These are phyloP conservation scores for Argyra leucocephala DNA, from an alignment of 2,888 invertebrate species.

Conservation along the genomic window DNA sequence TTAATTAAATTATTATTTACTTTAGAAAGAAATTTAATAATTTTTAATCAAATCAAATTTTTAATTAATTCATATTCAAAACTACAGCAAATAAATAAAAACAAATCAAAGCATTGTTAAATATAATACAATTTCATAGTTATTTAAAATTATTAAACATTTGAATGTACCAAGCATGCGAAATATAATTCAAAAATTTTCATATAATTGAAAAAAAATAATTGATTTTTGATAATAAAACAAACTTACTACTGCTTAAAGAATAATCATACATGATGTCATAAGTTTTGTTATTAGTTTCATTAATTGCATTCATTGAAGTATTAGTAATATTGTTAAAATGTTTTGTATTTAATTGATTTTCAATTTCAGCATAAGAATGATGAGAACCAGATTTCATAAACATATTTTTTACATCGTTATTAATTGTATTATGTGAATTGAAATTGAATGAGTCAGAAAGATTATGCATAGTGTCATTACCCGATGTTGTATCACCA, in stretches of 20 bases:
- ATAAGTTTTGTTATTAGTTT: slow-evolving; percentile 26
- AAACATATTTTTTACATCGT: neutral
- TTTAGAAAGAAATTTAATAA: too few relatives aligned
- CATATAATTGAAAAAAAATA: slow-evolving; percentile 8
- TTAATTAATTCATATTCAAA: too few relatives aligned
- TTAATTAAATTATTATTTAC: too few relatives aligned
- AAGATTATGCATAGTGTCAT: slow-evolving; percentile 22
- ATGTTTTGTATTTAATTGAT: slow-evolving; percentile 4
- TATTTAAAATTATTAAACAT: neutral
- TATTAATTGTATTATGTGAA: neutral
- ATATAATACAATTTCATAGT: too few relatives aligned
- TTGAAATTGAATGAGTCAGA: slow-evolving; percentile 12
- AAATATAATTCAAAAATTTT: too few relatives aligned
- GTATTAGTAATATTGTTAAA: slow-evolving; percentile 10
- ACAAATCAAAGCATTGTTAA: too few relatives aligned
- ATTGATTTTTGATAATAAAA: slow-evolving; percentile 5
- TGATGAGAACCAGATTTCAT: neutral
- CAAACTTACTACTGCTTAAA: slow-evolving; percentile 42
- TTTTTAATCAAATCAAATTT: too few relatives aligned
- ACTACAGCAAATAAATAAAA: too few relatives aligned
- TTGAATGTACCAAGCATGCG: neutral
- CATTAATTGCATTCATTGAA: slow-evolving; percentile 20
- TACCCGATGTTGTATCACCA: slow-evolving; percentile 21
- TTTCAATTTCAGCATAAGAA: neutral
- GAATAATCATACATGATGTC: slow-evolving; percentile 29